Conservation (phyloP, 1,140 invertebrate genomes). For the Carposina sasakii region DNA sequence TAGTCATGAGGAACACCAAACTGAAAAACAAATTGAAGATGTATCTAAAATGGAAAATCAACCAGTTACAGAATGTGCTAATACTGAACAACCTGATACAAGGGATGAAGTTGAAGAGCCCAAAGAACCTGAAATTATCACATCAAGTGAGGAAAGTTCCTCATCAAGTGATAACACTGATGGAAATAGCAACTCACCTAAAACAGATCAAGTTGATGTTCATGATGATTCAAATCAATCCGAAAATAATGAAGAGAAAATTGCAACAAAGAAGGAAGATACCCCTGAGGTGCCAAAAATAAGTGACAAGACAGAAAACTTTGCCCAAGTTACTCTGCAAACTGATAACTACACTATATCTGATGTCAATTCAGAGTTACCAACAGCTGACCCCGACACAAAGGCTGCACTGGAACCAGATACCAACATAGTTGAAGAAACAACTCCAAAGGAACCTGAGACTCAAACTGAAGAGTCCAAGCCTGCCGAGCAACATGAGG, state of each 20-base stretch:
- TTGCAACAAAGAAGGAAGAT: conserved; percentile 15
- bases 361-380: conserved; percentile 57
- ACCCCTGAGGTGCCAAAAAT: conserved; percentile 9
- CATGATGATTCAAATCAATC: conserved; percentile 30
- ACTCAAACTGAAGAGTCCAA: too few species aligned
- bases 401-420: conserved; percentile 2
- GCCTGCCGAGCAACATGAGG: too few species aligned
- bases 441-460: conserved; percentile 15
- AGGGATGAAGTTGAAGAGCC: conserved; percentile 17
- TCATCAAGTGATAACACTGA: conserved; percentile 66
- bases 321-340: conserved; percentile 19
- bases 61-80: conserved; percentile 20
- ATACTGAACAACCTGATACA: conserved; percentile 22
- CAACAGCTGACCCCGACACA: conserved; percentile 27
- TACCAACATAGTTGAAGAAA: conserved; percentile 17
- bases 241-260: conserved; percentile 23
- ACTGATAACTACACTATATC: conserved; percentile 61
- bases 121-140: conserved; percentile 40
- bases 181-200: conserved; percentile 62
- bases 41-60: conserved; percentile 21
- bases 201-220: conserved; percentile 32
- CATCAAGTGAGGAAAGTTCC: conserved; percentile 63
- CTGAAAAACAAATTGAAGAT: conserved; percentile 18
- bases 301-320: conserved; percentile 13
- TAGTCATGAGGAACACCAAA: conserved; percentile 10